Evolutionary conservation across 2,888 invertebrate genomes (phyloP), one percentile per base, ranked within the genome.

Genomic region (Heteromurus nitidus): DNA sequence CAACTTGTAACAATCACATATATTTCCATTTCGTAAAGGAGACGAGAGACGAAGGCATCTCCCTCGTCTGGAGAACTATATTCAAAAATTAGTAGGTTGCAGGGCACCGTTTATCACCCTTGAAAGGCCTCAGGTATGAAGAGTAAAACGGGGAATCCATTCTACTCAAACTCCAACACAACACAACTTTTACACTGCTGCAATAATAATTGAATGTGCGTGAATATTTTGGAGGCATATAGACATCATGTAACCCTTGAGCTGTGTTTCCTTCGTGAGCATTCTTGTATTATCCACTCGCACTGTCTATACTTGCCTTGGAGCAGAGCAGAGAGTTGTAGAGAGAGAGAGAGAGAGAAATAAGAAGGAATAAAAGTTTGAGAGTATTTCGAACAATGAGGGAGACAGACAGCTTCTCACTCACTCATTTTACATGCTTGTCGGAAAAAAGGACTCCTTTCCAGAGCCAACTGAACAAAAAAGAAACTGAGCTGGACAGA

Each of bases 371-470:
- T 20, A 30, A 73, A 3, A 2, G 3, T n/a, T 44, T 9, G 62
- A 53, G 42, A 53, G 26, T 44, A 22, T 55, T 28, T 67, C 20
- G 58, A 68, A 75, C 67, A 67, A 75, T 7, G 70, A 55, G 53
- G 20, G 2, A 55, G 69, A 31, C 62, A 64, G 62, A 77, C 76
- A 76, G 44, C 22, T 31, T 76, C 58, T 55, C 60, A 72, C 44
- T 72, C 53, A 80, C 79, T 75, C 82, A 84, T 84, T 84, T 82
- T 82, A 75, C 84, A 84, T 82, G 84, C 84, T 82, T 84, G 82
- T 82, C 82, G 75, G 55, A 22, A 55, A 55, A 55, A 70, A 81
- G 76, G 73, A 50, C 73, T 47, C 11, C 16, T 62, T 36, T 64
- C 24, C 30, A 50, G 55, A 28, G 3, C 3, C 60, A 11, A 16